A percentile compares a stretch with the other conserved stretches of the same genome.
Evolutionary conservation across 2,888 invertebrate species (phyloP).

Genomic region (Perizoma affinitatum): DNA sequence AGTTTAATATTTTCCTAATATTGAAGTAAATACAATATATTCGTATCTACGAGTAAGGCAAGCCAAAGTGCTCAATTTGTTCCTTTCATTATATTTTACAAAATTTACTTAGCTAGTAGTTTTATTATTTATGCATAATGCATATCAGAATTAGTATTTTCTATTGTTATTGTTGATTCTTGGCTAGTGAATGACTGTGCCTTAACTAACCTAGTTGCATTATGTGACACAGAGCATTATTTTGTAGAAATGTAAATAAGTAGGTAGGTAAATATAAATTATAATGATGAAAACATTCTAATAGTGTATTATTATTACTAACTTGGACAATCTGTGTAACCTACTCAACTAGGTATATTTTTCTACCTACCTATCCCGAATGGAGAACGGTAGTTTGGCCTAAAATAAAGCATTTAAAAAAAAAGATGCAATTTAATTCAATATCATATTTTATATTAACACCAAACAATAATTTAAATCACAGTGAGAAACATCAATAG

Average conservation of each 20-base stretch:
- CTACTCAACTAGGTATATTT: too few species aligned
- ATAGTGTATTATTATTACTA: too few species aligned
- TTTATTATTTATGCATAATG: conserved; percentile 19
- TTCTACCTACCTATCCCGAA: too few species aligned
- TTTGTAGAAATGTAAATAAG: conserved; percentile 28
- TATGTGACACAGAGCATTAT: conserved; percentile 15
- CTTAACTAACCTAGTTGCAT: conserved; percentile 15
- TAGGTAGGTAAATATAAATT: conserved; percentile 2
- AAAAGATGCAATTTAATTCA: conserved; percentile 44
- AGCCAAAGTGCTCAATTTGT: conserved; percentile 28
- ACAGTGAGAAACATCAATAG: conserved; percentile 73
- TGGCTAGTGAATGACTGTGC: conserved; percentile 20
- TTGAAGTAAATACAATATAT: not conserved
- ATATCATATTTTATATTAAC: conserved; percentile 73
- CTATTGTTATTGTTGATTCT: conserved; percentile 17
- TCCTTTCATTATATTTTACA: conserved; percentile 9
- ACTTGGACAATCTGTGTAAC: too few species aligned
- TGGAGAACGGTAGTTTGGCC: too few species aligned
- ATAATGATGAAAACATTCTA: not conserved
- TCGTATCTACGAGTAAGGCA: conserved; percentile 22
- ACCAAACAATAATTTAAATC: conserved; percentile 74
- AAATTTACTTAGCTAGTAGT: too few species aligned
- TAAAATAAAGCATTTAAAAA: not conserved
- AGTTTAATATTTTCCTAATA: too few species aligned
- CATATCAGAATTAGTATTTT: conserved; percentile 17